Evolutionary conservation across 2,113 vertebrate genomes (phyloP), one percentile per base, ranked within the genome.

Genomic region (Seriola dumerili): DNA sequence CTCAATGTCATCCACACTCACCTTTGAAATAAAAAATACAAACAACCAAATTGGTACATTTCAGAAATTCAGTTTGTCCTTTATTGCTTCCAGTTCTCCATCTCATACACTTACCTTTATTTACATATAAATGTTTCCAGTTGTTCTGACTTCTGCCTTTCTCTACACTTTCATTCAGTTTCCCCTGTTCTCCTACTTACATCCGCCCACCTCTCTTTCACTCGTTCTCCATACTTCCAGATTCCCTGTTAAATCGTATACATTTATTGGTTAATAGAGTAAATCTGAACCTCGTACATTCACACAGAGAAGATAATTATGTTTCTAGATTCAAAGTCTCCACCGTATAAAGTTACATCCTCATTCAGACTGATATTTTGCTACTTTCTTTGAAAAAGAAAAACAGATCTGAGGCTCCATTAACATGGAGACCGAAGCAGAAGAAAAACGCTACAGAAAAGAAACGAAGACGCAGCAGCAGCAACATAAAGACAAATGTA

Each of bases 11-110:
- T 16, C 44, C 13, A 16, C 42, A 44, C 42, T 3, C 42, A 29
- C 3, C 4, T 16, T 46, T 46, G 44, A 46, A 50, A 50, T 36
- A 6, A 36, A 36, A 36, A 52, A 23, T 5, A 55, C 54, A 23
- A 55, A 11, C 1, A 25, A 57, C 54, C n/a, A 57, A 57, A 57
- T 5, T 11, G 7, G 32, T 21, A 38, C 36, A n/a, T 57, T 34
- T 72, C n/a, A 42, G 34, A 70, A 14, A 36, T 23, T 36, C 3
- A 11, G 4, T 62, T 73, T 38, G 9, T 81, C 12, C 17, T 81
- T 81, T 76, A 81, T 69, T 76, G 80, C 80, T 63, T 62, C 29
- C 21, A 1, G 29, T 61, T 67, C 10, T 66, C 55, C 52, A 54
- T 54, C 52, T n/a, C 19, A 44, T 7, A 50, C 55, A 52, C 0